Conservation (phyloP, 2,888 invertebrate species). For the Mythimna impura region DNA sequence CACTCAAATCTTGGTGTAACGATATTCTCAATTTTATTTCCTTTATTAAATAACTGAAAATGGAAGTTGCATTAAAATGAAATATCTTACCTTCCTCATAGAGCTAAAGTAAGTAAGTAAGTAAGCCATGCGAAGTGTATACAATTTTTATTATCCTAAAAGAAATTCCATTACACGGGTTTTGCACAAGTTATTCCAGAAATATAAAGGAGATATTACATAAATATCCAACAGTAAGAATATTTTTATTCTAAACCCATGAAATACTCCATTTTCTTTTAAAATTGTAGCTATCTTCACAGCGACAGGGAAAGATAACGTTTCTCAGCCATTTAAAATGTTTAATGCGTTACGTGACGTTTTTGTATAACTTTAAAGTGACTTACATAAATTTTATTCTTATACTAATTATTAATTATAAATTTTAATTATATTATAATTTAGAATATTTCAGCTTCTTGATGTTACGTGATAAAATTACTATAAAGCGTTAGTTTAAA, state of each 20-base stretch:
- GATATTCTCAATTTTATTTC: background rate
- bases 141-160: slow-evolving; percentile 36
- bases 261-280: slow-evolving; percentile 21
- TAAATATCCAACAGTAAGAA: slow-evolving; percentile 27
- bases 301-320: slow-evolving; percentile 37
- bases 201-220: slow-evolving; percentile 27
- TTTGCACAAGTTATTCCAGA: slow-evolving; percentile 27
- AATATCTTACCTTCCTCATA: slow-evolving; percentile 15
- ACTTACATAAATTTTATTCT: slow-evolving; percentile 61
- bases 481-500: slow-evolving; percentile 84
- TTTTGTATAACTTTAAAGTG: slow-evolving; percentile 57
- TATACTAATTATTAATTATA: slow-evolving; percentile 62
- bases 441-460: slow-evolving; percentile 85
- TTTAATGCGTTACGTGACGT: slow-evolving; percentile 52
- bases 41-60: background rate
- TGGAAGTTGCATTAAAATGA: background rate
- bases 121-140: slow-evolving; percentile 25
- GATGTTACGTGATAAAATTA: slow-evolving; percentile 78
- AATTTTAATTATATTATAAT: slow-evolving; percentile 79
- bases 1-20: background rate
- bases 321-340: slow-evolving; percentile 48
- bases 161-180: slow-evolving; percentile 39
- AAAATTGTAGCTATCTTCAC: slow-evolving; percentile 36
- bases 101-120: background rate
- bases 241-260: slow-evolving; percentile 24